Base-by-base conservation (phyloP, 2,888 invertebrate species). In the Rhyacophila evoluta region DNA sequence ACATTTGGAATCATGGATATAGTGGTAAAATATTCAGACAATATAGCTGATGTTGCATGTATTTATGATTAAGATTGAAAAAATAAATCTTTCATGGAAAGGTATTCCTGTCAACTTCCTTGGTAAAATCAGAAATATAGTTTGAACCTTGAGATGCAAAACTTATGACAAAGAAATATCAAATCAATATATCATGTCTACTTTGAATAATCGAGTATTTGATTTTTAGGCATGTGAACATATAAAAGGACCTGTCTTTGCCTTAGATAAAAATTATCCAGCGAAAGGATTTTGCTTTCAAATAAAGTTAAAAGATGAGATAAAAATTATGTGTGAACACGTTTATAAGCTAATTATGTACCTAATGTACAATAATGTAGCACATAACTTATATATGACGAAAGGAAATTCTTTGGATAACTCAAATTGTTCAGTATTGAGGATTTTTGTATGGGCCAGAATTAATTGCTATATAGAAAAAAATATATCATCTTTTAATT, bases 371-470 rank as follows among this genome's bases (percentile, higher is more conserved):
- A 88, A 91, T 11, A 89, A 92, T 37, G 89, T 95, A 81, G 93
- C 96, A 0, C 95, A 96, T 84, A 96, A 96, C 85, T 84, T 96
- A 55, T 93, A 93, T 81, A 88, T 96, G 55, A 93, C 93, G 8
- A 87, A 91, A 84, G 93, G 92, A 0, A 84, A 86, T 3, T 83
- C 84, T 29, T 79, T 86, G 27, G 82, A 83, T 2, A 75, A 82
- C 12, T 78, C 83, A 15, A 82, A 83, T 0, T 84, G 86, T 15
- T 86, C 89, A 79, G 87, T 88, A 25, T 84, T 93, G 10, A 88
- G 93, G 74, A 85, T 94, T 2, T 91, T 92, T 81, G 85, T 95
- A n/a, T 95, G 92, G 91, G 92, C 92, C 0, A 89, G 95, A 77
- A 90, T 89, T 80, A 88, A 91, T 29, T 88, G 87, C 68, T 86